These are phyloP conservation scores for Papilio machaon DNA, from an alignment of 1,140 invertebrate genomes.

Conservation along the genomic window DNA sequence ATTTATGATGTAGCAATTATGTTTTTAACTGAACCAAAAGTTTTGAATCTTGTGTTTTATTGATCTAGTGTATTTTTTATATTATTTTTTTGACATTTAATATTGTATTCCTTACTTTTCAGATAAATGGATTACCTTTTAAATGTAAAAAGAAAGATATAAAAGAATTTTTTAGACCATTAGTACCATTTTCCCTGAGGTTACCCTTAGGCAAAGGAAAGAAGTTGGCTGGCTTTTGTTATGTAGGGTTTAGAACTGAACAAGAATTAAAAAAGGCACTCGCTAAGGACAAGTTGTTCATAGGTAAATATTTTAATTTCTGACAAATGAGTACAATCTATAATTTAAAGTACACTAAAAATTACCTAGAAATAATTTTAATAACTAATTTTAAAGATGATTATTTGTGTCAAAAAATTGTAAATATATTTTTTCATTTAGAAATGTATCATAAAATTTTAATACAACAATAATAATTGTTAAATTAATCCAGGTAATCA, in stretches of 20 bases:
- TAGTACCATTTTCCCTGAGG: constrained; percentile 90
- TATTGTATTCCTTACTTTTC: constrained; percentile 48
- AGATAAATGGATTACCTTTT: constrained; percentile 86
- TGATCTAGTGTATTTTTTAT: neutral
- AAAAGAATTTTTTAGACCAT: constrained; percentile 92
- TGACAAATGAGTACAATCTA: neutral
- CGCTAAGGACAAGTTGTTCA: constrained; percentile 93
- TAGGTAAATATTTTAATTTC: constrained; percentile 82
- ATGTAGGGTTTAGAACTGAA: constrained; percentile 93
- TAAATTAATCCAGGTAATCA: constrained; percentile 82
- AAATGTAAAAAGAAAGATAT: constrained; percentile 90
- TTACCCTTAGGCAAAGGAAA: constrained; percentile 83
- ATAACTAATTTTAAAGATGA: too few relatives aligned
- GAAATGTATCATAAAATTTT: neutral
- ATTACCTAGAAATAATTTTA: too few relatives aligned
- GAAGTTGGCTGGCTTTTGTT: constrained; percentile 93
- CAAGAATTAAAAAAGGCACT: constrained; percentile 91
- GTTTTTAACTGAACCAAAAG: neutral
- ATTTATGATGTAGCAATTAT: neutral
- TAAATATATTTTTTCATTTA: too few relatives aligned
- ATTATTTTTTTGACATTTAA: constrained; percentile 20
- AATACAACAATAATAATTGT: neutral
- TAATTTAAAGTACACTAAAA: too few relatives aligned
- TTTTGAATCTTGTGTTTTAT: too few relatives aligned
- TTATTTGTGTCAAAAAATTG: too few relatives aligned